These are phyloP conservation scores for Lepilemur septentrionalis DNA, from an alignment of 2,797 vertebrate genomes.

Conservation along the genomic window DNA sequence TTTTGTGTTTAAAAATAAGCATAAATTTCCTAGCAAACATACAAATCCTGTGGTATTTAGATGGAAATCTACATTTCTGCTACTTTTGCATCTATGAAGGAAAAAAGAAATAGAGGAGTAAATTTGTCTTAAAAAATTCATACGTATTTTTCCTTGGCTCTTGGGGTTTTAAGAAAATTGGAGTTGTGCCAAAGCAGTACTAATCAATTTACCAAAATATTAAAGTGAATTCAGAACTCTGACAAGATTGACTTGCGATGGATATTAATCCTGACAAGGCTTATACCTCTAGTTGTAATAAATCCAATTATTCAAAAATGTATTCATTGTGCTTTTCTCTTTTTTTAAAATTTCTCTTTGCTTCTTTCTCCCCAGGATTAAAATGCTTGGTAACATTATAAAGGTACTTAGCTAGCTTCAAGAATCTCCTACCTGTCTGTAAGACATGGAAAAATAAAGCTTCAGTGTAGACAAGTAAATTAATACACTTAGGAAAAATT, in stretches of 20 bases:
- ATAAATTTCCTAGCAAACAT: not conserved
- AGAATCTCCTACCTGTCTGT: not conserved
- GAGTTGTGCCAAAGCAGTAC: conserved; percentile 20
- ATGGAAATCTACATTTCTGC: not conserved
- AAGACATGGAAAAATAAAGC: conserved; percentile 52
- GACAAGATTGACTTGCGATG: conserved; percentile 8
- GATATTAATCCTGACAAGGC: conserved; percentile 33
- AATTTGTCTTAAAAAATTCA: not conserved
- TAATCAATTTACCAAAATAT: conserved; percentile 18
- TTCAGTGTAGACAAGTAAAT: conserved; percentile 52
- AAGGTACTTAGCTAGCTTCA: conserved; percentile 43
- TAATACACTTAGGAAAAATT: conserved; percentile 55
- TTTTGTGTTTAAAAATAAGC: conserved; percentile 37
- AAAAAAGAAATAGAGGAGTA: not conserved
- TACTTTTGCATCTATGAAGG: not conserved
- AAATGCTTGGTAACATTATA: conserved; percentile 48
- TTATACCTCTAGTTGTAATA: conserved; percentile 44
- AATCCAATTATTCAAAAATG: conserved; percentile 37
- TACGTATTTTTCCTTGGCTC: not conserved
- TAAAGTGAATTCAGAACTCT: conserved; percentile 2
- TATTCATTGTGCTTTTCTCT: conserved; percentile 17
- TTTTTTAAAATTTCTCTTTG: conserved; percentile 17
- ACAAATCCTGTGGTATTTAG: not conserved
- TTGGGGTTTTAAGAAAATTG: not conserved
- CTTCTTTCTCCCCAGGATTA: conserved; percentile 37